Base-by-base conservation (phyloP, 1,140 invertebrate species). In the Apis mellifera region DNA sequence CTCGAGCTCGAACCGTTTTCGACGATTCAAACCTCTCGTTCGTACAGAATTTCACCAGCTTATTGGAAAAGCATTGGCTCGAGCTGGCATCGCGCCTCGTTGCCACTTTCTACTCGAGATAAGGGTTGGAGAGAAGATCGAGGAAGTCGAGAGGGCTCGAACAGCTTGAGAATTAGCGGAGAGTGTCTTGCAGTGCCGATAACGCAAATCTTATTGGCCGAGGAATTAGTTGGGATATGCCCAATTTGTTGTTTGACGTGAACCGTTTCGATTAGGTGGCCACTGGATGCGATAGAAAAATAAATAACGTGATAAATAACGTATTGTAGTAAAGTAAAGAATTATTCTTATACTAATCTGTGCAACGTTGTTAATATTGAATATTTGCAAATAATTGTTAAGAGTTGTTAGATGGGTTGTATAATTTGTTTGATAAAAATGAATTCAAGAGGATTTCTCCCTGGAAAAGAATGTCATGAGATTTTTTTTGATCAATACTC, bases 1-100 rank as follows among this genome's bases (percentile, higher is more conserved):
- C 32, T 21, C 55, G 42, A 73, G 73, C 75, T 48, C 68, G n/a
- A n/a, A n/a, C 15, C 48, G 17, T 69, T 76, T n/a, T 68, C 50
- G 62, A 48, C 32, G 69, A 4, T 60, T 50, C 52, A 57, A 78
- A 78, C 50, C 65, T 78, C 79, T 66, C 64, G 23, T 76, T 60
- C 73, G 82, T 84, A 78, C 85, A 72, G 85, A 86, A 86, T 86
- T 86, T 83, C 80, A 59, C 59, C 70, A 79, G 71, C 80, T 87
- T 87, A 87, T 87, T 86, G 85, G 81, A 79, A 87, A 86, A 83
- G 66, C 84, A 79, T 86, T 42, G 75, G 78, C 59, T 59, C 80
- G 81, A 42, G 72, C 62, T 83, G 85, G 79, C 85, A 78, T 26
- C 59, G 70, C 71, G 70, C 71, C 70, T 78, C 57, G 32, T 74